Evolutionary conservation across 1,140 invertebrate species (phyloP).

Genomic region (Idris sp.): DNA sequence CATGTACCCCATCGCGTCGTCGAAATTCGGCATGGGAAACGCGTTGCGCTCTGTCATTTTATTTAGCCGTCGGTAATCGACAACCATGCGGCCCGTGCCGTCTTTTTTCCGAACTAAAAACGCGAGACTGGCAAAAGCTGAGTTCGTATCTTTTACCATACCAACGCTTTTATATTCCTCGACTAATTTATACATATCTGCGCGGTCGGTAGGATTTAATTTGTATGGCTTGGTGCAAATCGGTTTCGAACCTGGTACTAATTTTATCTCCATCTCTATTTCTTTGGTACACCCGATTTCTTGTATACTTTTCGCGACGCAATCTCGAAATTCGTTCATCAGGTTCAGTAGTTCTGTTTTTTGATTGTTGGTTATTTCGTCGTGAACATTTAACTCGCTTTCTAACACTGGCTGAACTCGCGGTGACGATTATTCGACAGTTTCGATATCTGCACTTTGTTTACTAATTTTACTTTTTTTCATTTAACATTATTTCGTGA

Average conservation of each 20-base stretch:
- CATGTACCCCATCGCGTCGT: background rate
- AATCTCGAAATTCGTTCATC: conserved; percentile 10
- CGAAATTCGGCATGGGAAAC: conserved; percentile 1
- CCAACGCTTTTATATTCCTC: background rate
- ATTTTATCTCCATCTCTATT: conserved; percentile 16
- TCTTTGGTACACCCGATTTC: conserved; percentile 8
- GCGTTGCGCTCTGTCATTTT: too few relatives aligned
- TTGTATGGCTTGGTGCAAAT: conserved; percentile 3
- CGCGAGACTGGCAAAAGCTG: background rate
- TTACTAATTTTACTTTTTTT: too few relatives aligned
- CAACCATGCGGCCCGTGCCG: background rate
- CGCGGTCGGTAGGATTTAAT: background rate
- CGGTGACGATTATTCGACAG: too few relatives aligned
- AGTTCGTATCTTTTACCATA: background rate
- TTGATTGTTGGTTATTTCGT: background rate
- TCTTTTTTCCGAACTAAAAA: background rate
- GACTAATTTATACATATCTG: background rate
- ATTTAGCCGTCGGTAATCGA: background rate
- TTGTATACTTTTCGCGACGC: conserved; percentile 15
- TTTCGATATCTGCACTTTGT: too few relatives aligned
- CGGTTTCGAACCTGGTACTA: conserved; percentile 8
- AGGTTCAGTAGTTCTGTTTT: conserved; percentile 1
- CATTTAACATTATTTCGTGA: too few relatives aligned
- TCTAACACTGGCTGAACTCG: too few relatives aligned
- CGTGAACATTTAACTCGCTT: too few relatives aligned